Evolutionary conservation across 2,888 invertebrate species (phyloP).

Genomic region (Agonopterix arenella): DNA sequence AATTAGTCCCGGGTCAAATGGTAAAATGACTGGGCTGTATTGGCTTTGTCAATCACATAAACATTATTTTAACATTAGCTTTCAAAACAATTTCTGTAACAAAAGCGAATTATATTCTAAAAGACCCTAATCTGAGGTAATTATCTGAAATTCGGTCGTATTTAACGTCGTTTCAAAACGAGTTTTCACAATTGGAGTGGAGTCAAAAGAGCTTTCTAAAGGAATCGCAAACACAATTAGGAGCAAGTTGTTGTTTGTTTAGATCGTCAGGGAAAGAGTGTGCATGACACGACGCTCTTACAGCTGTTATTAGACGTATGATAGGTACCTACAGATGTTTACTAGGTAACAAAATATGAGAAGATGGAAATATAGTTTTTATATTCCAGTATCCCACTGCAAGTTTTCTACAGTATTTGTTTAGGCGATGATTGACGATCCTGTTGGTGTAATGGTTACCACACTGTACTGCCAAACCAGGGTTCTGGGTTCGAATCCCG

Average conservation of each 20-base stretch:
- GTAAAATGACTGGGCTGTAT: too few relatives aligned
- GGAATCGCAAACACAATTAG: conserved; percentile 70
- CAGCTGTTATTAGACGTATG: not conserved
- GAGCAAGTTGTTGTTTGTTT: conserved; percentile 59
- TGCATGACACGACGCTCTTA: conserved; percentile 31
- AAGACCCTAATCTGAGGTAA: conserved; percentile 69
- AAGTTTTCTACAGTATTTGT: too few relatives aligned
- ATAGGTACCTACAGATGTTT: conserved; percentile 20
- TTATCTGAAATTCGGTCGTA: conserved; percentile 68
- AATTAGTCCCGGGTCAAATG: too few relatives aligned
- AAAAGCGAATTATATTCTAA: conserved; percentile 56
- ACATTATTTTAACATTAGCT: not conserved
- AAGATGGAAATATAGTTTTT: too few relatives aligned
- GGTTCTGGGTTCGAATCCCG: too few relatives aligned
- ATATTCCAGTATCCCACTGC: too few relatives aligned
- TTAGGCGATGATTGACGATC: too few relatives aligned
- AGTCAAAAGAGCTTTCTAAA: conserved; percentile 66
- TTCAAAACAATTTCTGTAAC: conserved; percentile 33
- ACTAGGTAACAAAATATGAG: too few relatives aligned
- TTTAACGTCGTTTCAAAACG: conserved; percentile 65
- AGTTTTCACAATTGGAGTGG: conserved; percentile 62
- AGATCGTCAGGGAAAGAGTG: conserved; percentile 60
- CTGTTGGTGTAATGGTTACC: too few relatives aligned
- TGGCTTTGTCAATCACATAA: not conserved
- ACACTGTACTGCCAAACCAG: too few relatives aligned